Evolutionary conservation across 1,140 invertebrate genomes (phyloP).

Genomic region (Conopomorpha cramerella): DNA sequence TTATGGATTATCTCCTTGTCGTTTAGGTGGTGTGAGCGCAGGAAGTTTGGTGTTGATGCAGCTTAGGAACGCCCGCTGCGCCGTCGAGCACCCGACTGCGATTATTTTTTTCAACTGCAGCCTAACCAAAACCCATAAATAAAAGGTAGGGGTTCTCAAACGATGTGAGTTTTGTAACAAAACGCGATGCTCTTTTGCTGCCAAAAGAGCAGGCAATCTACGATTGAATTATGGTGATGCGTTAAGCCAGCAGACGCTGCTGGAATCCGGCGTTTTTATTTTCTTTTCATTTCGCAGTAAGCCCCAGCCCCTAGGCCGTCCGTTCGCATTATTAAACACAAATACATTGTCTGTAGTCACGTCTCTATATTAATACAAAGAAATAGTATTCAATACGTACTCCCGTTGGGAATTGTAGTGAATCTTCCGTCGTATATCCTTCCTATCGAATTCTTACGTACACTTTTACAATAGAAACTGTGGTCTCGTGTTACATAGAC

Average conservation of each 20-base stretch:
- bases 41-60: conserved; percentile 58
- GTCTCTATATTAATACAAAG: conserved; percentile 21
- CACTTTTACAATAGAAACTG: no score
- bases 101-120: conserved; percentile 60
- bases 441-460: no score
- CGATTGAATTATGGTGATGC: conserved; percentile 57
- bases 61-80: conserved; percentile 56
- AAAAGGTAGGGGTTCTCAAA: conserved; percentile 53
- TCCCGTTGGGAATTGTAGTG: conserved; percentile 23
- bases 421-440: no score
- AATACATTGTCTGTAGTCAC: conserved; percentile 22
- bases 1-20: background rate
- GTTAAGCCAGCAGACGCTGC: conserved; percentile 46
- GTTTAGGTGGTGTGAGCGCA: conserved; percentile 26
- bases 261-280: conserved; percentile 42
- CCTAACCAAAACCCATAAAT: conserved; percentile 57
- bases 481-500: conserved; percentile 37
- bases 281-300: conserved; percentile 41
- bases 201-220: conserved; percentile 32
- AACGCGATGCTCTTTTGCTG: conserved; percentile 57
- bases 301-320: conserved; percentile 15
- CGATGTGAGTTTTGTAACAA: conserved; percentile 51
- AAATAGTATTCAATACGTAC: conserved; percentile 38
- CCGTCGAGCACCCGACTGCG: conserved; percentile 48
- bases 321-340: conserved; percentile 34